phyloP scores from a whole-genome alignment of 2,888 invertebrate genomes.

The Parnassius orleans region DNA sequence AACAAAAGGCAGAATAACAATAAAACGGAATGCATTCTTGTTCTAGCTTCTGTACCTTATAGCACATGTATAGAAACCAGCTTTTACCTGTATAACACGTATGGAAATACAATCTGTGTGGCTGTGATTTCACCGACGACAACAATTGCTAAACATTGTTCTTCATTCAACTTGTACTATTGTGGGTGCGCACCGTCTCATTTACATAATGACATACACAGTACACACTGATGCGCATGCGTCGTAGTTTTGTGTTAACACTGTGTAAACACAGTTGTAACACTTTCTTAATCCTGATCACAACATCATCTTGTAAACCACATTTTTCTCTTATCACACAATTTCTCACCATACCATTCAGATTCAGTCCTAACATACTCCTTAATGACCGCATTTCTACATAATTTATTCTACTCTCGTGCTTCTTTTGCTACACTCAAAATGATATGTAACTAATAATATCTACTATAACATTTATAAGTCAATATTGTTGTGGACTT shows the following conservation, averaged over 20 bases:
- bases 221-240: slow-evolving; percentile 27
- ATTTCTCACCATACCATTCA: too few species aligned
- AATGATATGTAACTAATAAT: too few species aligned
- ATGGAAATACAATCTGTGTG: slow-evolving; percentile 38
- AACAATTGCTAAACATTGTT: slow-evolving; percentile 37
- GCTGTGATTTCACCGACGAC: slow-evolving; percentile 45
- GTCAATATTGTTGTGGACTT: too few species aligned
- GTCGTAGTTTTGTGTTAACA: slow-evolving; percentile 20
- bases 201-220: slow-evolving; percentile 25
- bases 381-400: too few species aligned
- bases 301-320: too few species aligned
- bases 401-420: too few species aligned
- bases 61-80: slow-evolving; percentile 31
- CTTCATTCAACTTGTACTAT: slow-evolving; percentile 49
- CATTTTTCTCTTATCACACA: too few species aligned
- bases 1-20: slow-evolving; percentile 22
- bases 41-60: slow-evolving; percentile 13
- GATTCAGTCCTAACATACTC: too few species aligned
- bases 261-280: too few species aligned
- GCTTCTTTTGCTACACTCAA: too few species aligned
- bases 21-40: slow-evolving; percentile 7
- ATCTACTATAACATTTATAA: too few species aligned
- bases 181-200: slow-evolving; percentile 29
- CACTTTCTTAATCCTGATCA: too few species aligned
- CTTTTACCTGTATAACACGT: slow-evolving; percentile 32